A percentile compares a stretch with the other conserved stretches of the same genome.
Conservation (phyloP, 2,888 invertebrate genomes). For the Deladenus siricidicola region DNA sequence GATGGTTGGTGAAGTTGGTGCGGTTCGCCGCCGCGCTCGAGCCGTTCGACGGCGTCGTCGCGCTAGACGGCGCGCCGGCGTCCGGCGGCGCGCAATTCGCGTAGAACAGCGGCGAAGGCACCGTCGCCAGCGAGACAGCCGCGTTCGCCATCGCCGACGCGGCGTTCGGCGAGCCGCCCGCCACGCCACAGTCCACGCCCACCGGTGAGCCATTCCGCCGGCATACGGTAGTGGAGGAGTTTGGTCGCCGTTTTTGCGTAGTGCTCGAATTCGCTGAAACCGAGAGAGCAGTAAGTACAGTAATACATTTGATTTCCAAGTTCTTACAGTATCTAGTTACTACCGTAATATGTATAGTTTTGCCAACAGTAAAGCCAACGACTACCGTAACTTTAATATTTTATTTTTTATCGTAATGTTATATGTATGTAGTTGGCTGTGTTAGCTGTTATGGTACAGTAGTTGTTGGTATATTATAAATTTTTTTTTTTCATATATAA, state of each 20-base stretch:
- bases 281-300: not conserved
- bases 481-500: no score
- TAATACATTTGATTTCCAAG: not conserved
- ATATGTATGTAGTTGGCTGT: no score
- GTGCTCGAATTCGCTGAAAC: not conserved
- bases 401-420: no score
- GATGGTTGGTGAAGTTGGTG: slow-evolving; percentile 98
- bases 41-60: slow-evolving; percentile 1
- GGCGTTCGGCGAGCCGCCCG: not conserved
- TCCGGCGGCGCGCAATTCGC: slow-evolving; percentile 9
- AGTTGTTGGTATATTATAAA: no score
- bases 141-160: not conserved
- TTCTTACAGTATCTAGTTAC: not conserved
- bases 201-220: no score
- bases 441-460: no score
- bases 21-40: slow-evolving; percentile 56
- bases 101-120: not conserved
- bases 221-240: no score
- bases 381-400: no score
- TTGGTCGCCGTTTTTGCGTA: not conserved
- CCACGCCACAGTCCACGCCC: not conserved
- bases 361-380: no score
- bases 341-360: no score
- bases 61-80: not conserved
- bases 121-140: not conserved